These are phyloP conservation scores for Cirrhinus molitorella DNA, from an alignment of 2,797 vertebrate genomes.

Conservation along the genomic window DNA sequence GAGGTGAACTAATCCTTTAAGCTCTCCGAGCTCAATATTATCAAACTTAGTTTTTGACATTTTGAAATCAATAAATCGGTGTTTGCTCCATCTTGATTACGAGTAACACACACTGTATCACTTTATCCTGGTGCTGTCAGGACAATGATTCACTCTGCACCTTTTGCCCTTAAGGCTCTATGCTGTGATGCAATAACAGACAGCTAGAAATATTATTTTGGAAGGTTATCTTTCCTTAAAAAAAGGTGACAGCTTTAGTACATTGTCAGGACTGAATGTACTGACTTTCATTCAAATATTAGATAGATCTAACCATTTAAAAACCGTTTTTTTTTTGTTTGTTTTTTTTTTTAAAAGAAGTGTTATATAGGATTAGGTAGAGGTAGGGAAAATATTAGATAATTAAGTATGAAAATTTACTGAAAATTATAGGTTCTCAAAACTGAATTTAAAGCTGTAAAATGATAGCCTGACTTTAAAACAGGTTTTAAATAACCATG, in stretches of 20 bases:
- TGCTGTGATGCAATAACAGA: background rate
- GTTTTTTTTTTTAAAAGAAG: too few relatives aligned
- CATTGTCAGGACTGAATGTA: background rate
- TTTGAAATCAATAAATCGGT: background rate
- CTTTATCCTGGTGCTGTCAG: background rate
- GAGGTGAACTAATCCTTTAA: background rate
- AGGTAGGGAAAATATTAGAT: background rate
- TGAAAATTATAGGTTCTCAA: background rate
- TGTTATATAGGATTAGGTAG: too few relatives aligned
- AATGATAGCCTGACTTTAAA: background rate
- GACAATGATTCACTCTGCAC: background rate
- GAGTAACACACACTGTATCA: background rate
- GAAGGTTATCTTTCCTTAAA: background rate
- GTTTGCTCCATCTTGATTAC: background rate
- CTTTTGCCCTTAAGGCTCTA: background rate
- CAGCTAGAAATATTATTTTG: background rate
- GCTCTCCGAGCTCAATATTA: background rate
- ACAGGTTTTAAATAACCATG: background rate
- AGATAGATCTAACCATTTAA: too few relatives aligned
- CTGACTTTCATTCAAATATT: background rate
- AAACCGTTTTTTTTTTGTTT: too few relatives aligned
- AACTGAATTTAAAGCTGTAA: background rate
- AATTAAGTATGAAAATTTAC: too few relatives aligned
- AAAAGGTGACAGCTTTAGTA: background rate
- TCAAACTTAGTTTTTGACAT: slow-evolving; percentile 9